These are phyloP conservation scores for Marisa cornuarietis DNA, from an alignment of 1,140 invertebrate genomes.

Conservation along the genomic window DNA sequence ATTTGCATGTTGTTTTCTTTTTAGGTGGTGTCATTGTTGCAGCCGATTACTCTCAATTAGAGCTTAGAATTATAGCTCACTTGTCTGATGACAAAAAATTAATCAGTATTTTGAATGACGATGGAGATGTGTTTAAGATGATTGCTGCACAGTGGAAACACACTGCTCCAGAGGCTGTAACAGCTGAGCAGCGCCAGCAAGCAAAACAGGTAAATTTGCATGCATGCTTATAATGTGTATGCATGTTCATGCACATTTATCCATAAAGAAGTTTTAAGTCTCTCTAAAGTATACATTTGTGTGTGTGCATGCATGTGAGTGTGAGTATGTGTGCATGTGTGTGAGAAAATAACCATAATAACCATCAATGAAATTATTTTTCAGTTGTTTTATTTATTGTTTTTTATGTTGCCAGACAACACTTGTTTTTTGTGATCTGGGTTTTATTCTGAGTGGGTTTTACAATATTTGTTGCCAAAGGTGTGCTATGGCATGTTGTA, in stretches of 20 bases:
- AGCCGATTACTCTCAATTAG: constrained; percentile 96
- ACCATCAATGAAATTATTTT: too few species aligned
- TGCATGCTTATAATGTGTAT: too few species aligned
- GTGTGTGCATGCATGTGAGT: too few species aligned
- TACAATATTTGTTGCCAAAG: constrained; percentile 65
- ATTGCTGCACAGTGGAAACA: constrained; percentile 87
- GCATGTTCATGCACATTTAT: too few species aligned
- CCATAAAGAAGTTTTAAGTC: too few species aligned
- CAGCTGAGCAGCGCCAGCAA: constrained; percentile 80
- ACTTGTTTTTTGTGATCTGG: too few species aligned
- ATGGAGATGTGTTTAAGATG: constrained; percentile 85
- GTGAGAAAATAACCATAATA: too few species aligned
- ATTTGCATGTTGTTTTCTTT: neutral
- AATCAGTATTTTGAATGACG: constrained; percentile 75
- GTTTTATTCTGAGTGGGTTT: too few species aligned
- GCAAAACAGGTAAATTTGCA: constrained; percentile 74
- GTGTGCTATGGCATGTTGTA: constrained; percentile 98
- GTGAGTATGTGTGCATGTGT: too few species aligned
- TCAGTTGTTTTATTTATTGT: too few species aligned
- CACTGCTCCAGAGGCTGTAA: constrained; percentile 73
- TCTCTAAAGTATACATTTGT: too few species aligned
- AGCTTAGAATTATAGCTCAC: constrained; percentile 92
- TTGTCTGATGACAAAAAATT: constrained; percentile 83
- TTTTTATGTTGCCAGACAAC: too few species aligned
- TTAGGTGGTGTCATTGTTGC: constrained; percentile 76